These are phyloP conservation scores for Drosophila neonasuta DNA, from an alignment of 2,888 invertebrate species.

Conservation along the genomic window DNA sequence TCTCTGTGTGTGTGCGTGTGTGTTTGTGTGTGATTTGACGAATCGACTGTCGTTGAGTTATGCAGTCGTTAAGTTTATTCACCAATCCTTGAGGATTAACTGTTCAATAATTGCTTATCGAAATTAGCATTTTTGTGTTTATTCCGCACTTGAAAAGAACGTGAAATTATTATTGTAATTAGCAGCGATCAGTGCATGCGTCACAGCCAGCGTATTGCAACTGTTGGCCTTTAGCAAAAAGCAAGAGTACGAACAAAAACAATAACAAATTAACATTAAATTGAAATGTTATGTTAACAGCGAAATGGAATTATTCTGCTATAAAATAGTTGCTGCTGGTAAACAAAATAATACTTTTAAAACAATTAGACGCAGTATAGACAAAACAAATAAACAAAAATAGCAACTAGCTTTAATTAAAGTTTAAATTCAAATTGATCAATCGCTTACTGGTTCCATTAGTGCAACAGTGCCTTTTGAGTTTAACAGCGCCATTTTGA, in stretches of 20 bases:
- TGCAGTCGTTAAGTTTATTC: neutral
- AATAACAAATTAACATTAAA: constrained; percentile 13
- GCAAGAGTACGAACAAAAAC: constrained; percentile 2
- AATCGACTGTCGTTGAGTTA: neutral
- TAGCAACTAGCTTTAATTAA: neutral
- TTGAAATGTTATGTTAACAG: constrained; percentile 16
- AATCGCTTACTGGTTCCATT: neutral
- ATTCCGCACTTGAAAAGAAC: neutral
- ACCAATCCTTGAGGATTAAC: constrained; percentile 3
- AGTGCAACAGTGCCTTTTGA: constrained; percentile 3
- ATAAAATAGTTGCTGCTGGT: neutral
- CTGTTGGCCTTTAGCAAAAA: constrained; percentile 1
- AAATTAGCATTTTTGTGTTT: neutral
- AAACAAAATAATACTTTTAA: neutral
- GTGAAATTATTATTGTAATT: constrained; percentile 2
- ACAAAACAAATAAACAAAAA: no score
- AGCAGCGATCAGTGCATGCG: constrained; percentile 10
- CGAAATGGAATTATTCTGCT: neutral
- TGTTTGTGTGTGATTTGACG: constrained; percentile 5
- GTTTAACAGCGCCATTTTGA: constrained; percentile 1
- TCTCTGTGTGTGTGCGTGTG: neutral
- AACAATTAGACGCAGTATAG: neutral
- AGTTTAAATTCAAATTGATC: neutral
- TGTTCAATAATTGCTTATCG: neutral
- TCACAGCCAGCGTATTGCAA: neutral